phyloP scores from a whole-genome alignment of 2,113 vertebrate species.

The Macroglossus sobrinus region DNA sequence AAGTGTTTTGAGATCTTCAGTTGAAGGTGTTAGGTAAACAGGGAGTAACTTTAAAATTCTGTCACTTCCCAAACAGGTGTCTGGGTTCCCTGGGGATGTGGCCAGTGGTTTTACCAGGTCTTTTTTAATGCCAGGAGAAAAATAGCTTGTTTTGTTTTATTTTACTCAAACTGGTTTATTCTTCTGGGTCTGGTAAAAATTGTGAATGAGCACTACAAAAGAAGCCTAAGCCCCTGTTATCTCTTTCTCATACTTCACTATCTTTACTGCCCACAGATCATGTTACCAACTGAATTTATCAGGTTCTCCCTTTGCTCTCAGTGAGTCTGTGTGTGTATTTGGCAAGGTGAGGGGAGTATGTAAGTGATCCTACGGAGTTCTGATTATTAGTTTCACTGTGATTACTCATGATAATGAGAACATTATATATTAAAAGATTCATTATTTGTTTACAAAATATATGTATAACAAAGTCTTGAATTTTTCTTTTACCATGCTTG shows the following conservation, averaged over 20 bases:
- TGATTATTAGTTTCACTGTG: conserved; percentile 19
- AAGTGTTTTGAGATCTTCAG: conserved; percentile 41
- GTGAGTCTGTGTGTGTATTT: background rate
- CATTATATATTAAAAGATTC: conserved; percentile 12
- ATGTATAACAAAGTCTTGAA: conserved; percentile 7
- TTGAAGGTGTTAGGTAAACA: conserved; percentile 47
- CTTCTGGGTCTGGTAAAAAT: conserved; percentile 25
- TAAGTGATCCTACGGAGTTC: background rate
- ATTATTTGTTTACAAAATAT: background rate
- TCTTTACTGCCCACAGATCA: background rate
- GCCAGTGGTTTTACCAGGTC: background rate
- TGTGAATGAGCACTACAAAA: background rate
- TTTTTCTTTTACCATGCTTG: conserved; percentile 24
- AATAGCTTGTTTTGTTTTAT: conserved; percentile 6
- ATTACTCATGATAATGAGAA: conserved; percentile 13
- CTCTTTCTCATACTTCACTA: background rate
- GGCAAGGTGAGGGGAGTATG: background rate
- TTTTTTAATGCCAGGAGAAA: conserved; percentile 29
- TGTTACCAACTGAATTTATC: conserved; percentile 1
- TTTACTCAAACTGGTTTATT: conserved; percentile 11
- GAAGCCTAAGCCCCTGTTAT: background rate
- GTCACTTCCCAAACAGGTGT: conserved; percentile 17
- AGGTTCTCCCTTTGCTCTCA: background rate
- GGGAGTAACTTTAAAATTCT: conserved; percentile 41
- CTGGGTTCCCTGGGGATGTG: background rate